These are phyloP conservation scores for Watersipora subatra DNA, from an alignment of 1,140 invertebrate species.

Conservation along the genomic window DNA sequence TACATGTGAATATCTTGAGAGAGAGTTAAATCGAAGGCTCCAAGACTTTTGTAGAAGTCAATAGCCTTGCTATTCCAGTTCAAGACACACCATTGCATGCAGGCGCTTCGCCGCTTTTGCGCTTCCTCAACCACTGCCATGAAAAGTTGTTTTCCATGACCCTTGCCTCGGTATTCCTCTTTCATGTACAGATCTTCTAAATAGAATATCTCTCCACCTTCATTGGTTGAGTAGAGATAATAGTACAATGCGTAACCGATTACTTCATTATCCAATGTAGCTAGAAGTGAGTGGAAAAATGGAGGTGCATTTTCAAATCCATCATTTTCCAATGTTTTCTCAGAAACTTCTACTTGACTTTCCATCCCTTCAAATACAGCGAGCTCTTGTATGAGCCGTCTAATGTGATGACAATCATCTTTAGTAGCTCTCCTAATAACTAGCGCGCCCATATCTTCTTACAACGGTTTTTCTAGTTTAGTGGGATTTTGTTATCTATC, in stretches of 20 bases:
- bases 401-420: not conserved
- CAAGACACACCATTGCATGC: not conserved
- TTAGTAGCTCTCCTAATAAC: not conserved
- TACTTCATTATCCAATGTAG: not conserved
- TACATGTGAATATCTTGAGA: not conserved
- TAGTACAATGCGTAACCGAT: not conserved
- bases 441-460: too few species aligned
- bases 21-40: not conserved
- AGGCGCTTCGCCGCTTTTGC: not conserved
- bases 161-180: not conserved
- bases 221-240: not conserved
- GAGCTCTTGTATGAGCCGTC: not conserved
- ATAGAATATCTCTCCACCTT: not conserved
- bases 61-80: not conserved
- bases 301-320: not conserved
- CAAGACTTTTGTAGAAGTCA: not conserved
- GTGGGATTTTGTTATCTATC: too few species aligned
- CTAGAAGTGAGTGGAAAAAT: not conserved
- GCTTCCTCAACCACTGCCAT: not conserved
- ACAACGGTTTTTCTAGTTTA: too few species aligned
- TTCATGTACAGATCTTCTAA: not conserved
- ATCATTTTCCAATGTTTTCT: not conserved
- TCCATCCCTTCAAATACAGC: not conserved
- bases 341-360: not conserved
- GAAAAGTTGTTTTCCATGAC: not conserved